Conservation (phyloP, 1,140 invertebrate genomes). For the Drosophila nigrodunni region DNA sequence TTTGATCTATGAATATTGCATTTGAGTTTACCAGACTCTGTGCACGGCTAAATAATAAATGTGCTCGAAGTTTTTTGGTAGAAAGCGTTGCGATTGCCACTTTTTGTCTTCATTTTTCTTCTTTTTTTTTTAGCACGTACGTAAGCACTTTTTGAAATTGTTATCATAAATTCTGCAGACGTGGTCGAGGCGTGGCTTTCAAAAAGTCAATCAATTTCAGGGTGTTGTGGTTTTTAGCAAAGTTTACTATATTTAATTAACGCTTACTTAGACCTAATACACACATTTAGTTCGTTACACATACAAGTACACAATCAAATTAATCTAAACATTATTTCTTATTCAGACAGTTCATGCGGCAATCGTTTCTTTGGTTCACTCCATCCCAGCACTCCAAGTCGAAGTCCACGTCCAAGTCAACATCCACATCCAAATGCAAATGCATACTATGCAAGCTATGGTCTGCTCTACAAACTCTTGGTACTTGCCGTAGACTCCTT, state of each 20-base stretch:
- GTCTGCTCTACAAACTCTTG: constrained; percentile 66
- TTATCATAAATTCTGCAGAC: constrained; percentile 61
- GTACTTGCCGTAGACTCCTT: constrained; percentile 65
- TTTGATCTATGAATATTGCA: constrained; percentile 76
- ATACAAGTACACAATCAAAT: constrained; percentile 59
- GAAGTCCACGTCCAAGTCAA: constrained; percentile 4
- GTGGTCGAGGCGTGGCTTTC: constrained; percentile 32
- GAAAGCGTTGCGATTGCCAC: constrained; percentile 59
- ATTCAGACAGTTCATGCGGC: constrained; percentile 74
- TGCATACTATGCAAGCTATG: constrained; percentile 37
- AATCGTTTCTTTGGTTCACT: constrained; percentile 75
- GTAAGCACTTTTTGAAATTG: constrained; percentile 57
- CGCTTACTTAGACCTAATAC: constrained; percentile 80
- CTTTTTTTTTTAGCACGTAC: constrained; percentile 67
- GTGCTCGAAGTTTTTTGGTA: constrained; percentile 49
- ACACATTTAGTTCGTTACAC: constrained; percentile 76
- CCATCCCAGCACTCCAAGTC: constrained; percentile 1
- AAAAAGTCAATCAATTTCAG: constrained; percentile 1
- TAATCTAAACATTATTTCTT: constrained; percentile 73
- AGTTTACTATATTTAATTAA: constrained; percentile 78
- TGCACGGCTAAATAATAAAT: constrained; percentile 37
- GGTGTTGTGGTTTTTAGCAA: constrained; percentile 50
- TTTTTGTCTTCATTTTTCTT: constrained; percentile 5
- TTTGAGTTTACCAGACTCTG: constrained; percentile 47
- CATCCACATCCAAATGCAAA: constrained; percentile 61